These are phyloP conservation scores for Romanogobio albipinnatus DNA, from an alignment of 2,113 vertebrate genomes.

Conservation along the genomic window DNA sequence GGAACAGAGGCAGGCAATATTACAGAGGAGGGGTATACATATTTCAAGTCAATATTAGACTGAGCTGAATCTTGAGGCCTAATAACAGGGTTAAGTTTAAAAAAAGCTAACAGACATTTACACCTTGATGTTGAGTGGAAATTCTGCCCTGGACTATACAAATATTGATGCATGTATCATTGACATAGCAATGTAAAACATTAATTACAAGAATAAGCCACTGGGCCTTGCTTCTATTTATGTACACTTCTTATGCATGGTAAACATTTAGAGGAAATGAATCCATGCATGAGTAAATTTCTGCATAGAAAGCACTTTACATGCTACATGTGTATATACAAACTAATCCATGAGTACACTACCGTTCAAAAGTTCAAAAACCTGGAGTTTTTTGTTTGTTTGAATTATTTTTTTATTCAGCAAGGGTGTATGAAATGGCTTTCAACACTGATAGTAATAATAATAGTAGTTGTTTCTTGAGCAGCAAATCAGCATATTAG, in stretches of 20 bases:
- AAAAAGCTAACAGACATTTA: neutral
- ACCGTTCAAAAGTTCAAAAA: neutral
- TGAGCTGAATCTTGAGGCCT: neutral
- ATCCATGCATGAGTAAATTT: neutral
- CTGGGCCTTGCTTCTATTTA: neutral
- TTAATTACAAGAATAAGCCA: neutral
- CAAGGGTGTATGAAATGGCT: neutral
- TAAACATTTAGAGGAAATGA: neutral
- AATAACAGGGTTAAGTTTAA: neutral
- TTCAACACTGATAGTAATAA: neutral
- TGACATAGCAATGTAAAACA: neutral
- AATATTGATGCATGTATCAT: neutral
- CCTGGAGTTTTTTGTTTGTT: too few species aligned
- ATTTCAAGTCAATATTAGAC: neutral
- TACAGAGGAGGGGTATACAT: neutral
- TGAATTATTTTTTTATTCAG: neutral
- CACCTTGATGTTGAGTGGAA: neutral
- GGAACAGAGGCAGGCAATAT: neutral
- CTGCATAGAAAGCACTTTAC: neutral
- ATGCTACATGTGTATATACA: neutral
- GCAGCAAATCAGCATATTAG: neutral
- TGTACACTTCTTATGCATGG: neutral
- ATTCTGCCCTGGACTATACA: neutral
- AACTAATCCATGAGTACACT: neutral
- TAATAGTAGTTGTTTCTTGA: neutral